Conservation (phyloP, 2,113 vertebrate genomes). For the Rhinolophus sinicus region DNA sequence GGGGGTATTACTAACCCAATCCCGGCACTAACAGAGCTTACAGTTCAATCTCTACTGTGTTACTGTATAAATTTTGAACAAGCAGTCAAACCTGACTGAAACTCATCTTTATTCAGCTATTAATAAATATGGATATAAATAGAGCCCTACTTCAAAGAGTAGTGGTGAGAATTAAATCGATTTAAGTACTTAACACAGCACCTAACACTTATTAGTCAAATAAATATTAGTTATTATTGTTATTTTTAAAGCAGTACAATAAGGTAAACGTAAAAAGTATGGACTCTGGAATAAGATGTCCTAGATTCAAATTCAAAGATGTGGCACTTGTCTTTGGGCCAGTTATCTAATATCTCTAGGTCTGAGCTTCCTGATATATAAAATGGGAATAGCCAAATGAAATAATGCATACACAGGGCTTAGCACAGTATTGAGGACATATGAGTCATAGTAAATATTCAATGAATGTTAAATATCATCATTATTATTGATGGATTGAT, state of each 20-base stretch:
- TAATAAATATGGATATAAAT: background rate
- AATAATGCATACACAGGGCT: background rate
- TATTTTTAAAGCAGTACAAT: background rate
- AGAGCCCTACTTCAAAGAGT: background rate
- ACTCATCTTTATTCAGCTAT: background rate
- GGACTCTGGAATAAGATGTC: background rate
- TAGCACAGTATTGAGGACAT: background rate
- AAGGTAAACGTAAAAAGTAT: background rate
- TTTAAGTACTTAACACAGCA: background rate
- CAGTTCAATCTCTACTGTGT: background rate
- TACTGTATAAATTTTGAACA: background rate
- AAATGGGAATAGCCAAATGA: background rate
- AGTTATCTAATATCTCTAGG: background rate
- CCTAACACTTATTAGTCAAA: background rate
- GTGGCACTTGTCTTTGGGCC: background rate
- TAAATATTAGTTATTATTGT: background rate
- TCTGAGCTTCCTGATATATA: background rate
- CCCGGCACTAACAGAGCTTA: background rate
- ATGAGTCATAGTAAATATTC: background rate
- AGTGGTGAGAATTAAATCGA: background rate
- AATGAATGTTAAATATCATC: background rate
- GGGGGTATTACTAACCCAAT: background rate
- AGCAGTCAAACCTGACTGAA: background rate
- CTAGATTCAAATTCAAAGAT: background rate
- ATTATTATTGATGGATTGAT: background rate